phyloP scores from a whole-genome alignment of 2,888 invertebrate genomes.

The Campoletis raptor region DNA sequence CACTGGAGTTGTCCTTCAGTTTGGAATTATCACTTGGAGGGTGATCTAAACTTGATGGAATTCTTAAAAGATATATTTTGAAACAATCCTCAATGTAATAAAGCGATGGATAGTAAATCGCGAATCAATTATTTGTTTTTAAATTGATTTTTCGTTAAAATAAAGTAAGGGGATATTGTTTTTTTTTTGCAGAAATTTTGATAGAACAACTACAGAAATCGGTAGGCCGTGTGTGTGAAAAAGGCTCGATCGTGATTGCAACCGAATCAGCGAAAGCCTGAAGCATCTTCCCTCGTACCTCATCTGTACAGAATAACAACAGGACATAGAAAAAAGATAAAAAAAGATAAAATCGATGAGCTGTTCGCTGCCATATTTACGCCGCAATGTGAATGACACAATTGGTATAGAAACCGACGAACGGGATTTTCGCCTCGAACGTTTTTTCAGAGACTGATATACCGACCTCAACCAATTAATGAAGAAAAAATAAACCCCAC shows the following conservation, averaged over 20 bases:
- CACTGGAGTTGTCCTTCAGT: background rate
- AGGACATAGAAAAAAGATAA: constrained; percentile 31
- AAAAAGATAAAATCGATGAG: constrained; percentile 33
- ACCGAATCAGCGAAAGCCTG: constrained; percentile 48
- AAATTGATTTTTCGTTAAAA: background rate
- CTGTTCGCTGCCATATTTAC: constrained; percentile 63
- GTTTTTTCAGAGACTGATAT: constrained; percentile 56
- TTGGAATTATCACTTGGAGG: background rate
- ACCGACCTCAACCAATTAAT: constrained; percentile 22
- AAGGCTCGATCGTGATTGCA: constrained; percentile 38
- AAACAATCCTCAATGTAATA: background rate
- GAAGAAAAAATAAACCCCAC: background rate
- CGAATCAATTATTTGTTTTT: background rate
- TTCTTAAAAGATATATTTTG: background rate
- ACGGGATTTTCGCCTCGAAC: constrained; percentile 13
- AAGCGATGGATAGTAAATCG: background rate
- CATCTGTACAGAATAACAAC: constrained; percentile 46
- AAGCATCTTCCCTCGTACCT: constrained; percentile 46
- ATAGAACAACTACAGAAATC: constrained; percentile 73
- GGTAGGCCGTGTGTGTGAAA: constrained; percentile 59
- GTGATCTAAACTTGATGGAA: background rate
- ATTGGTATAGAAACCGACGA: constrained; percentile 3
- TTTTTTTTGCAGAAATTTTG: constrained; percentile 64
- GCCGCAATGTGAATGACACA: constrained; percentile 28
- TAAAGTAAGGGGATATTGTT: background rate